These are phyloP conservation scores for Caenorhabditis becei DNA, from an alignment of 2,888 invertebrate genomes.

Conservation along the genomic window DNA sequence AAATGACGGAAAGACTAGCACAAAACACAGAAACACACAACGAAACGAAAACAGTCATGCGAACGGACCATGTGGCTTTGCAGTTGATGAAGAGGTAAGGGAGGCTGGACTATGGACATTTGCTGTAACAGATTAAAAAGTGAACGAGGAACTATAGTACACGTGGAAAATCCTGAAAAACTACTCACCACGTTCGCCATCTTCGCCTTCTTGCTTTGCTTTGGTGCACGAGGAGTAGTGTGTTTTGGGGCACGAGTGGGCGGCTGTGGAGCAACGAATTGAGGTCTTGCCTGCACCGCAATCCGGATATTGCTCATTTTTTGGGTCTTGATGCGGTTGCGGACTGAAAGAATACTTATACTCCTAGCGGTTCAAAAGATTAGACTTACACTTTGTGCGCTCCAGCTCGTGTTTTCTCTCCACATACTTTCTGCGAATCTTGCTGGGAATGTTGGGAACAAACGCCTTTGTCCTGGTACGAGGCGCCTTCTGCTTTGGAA, in stretches of 20 bases:
- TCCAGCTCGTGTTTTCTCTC: slow-evolving; percentile 28
- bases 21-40: slow-evolving; percentile 7
- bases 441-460: slow-evolving; percentile 17
- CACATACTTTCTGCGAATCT: slow-evolving; percentile 29
- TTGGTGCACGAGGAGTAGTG: slow-evolving; percentile 17
- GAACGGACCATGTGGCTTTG: slow-evolving; percentile 57
- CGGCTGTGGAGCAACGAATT: slow-evolving; percentile 42
- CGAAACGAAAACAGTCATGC: slow-evolving; percentile 11
- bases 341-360: slow-evolving; percentile 6
- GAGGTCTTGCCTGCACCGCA: slow-evolving; percentile 5
- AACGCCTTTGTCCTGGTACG: neutral
- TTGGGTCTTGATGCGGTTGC: slow-evolving; percentile 14
- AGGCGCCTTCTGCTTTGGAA: no score
- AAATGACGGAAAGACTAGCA: no score
- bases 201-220: slow-evolving; percentile 29
- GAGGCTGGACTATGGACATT: slow-evolving; percentile 64
- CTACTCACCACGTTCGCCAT: slow-evolving; percentile 43
- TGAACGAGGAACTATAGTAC: no score
- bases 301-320: slow-evolving; percentile 30
- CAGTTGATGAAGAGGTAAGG: slow-evolving; percentile 55
- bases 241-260: slow-evolving; percentile 30
- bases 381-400: slow-evolving; percentile 22
- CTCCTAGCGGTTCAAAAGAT: neutral
- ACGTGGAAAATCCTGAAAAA: neutral
- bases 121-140: slow-evolving; percentile 56